phyloP scores from a whole-genome alignment of 2,113 vertebrate genomes.

The Sus scrofa region T2T-Sscrofa CM000820.6:75404001-75404500 shows the following conservation, averaged over 20 bases:
- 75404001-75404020: background rate
- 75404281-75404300: background rate
- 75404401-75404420: background rate
- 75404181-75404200: background rate
- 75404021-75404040: background rate
- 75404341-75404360: constrained; percentile 18
- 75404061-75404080: background rate
- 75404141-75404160: background rate
- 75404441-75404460: background rate
- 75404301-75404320: background rate
- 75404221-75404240: background rate
- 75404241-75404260: background rate
- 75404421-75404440: background rate
- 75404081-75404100: background rate
- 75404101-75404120: background rate
- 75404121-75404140: background rate
- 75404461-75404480: background rate
- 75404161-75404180: background rate
- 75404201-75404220: background rate
- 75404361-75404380: constrained; percentile 13
- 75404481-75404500: background rate
- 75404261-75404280: background rate
- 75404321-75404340: constrained; percentile 6
- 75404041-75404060: background rate
- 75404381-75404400: background rate